Conservation (phyloP, 2,113 vertebrate genomes). For the Romanogobio albipinnatus region DNA sequence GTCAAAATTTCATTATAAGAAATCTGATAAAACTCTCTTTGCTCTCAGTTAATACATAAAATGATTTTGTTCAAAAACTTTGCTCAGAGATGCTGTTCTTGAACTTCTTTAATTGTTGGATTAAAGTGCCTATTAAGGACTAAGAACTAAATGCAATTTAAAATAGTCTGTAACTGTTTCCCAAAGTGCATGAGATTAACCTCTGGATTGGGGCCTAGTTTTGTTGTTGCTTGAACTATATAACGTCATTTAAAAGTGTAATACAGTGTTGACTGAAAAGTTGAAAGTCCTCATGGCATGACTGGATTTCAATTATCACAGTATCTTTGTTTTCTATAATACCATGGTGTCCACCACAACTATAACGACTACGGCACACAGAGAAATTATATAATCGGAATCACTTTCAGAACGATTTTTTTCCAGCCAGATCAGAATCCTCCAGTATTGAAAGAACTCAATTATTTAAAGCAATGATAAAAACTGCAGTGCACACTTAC, state of each 20-base stretch:
- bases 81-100: background rate
- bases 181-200: conserved; percentile 27
- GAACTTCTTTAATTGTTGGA: conserved; percentile 41
- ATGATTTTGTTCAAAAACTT: background rate
- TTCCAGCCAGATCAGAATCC: no score
- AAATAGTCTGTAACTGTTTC: conserved; percentile 22
- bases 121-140: conserved; percentile 52
- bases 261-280: background rate
- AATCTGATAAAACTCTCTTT: background rate
- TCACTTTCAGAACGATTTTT: no score
- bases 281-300: background rate
- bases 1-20: background rate
- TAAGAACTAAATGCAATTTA: conserved; percentile 40
- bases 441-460: no score
- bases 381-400: no score
- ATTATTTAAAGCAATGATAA: no score
- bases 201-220: conserved; percentile 5
- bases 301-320: background rate
- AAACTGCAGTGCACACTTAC: no score
- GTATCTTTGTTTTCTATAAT: background rate
- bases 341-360: background rate
- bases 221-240: background rate
- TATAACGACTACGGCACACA: no score
- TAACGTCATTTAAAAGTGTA: background rate
- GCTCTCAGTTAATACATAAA: background rate